phyloP scores from a whole-genome alignment of 2,888 invertebrate genomes.

The Lypha dubia region DNA sequence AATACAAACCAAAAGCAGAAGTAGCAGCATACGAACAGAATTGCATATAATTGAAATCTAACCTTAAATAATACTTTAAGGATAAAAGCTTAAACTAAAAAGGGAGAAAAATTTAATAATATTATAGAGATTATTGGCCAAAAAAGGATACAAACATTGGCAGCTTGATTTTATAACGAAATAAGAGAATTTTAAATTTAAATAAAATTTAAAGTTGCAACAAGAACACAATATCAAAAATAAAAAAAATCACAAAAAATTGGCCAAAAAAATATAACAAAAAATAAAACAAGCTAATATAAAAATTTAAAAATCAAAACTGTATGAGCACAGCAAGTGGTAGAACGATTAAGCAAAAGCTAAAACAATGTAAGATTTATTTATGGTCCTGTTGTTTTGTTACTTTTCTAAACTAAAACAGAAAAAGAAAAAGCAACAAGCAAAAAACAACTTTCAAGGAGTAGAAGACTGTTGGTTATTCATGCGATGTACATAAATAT shows the following conservation, averaged over 20 bases:
- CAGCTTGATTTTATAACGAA: slow-evolving; percentile 61
- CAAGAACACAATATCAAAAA: slow-evolving; percentile 5
- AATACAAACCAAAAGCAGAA: slow-evolving; percentile 4
- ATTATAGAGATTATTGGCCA: slow-evolving; percentile 15
- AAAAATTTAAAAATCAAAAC: slow-evolving; percentile 15
- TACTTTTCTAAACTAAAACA: neutral
- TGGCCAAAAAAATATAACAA: neutral
- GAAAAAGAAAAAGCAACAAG: slow-evolving; percentile 9
- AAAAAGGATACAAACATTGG: slow-evolving; percentile 36
- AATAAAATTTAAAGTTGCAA: neutral
- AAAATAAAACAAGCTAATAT: neutral
- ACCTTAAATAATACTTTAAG: slow-evolving; percentile 58
- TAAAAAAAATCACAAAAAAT: too few relatives aligned
- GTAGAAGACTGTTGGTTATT: slow-evolving; percentile 40
- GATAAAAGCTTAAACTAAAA: slow-evolving; percentile 42
- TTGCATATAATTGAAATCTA: slow-evolving; percentile 55
- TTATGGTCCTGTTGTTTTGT: slow-evolving; percentile 9
- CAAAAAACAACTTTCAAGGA: neutral
- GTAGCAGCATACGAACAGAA: neutral
- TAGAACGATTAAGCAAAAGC: slow-evolving; percentile 30
- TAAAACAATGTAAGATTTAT: slow-evolving; percentile 28
- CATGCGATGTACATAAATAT: slow-evolving; percentile 35
- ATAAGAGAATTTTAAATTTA: slow-evolving; percentile 41
- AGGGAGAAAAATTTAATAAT: neutral
- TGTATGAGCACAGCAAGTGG: slow-evolving; percentile 66